Evolutionary conservation across 2,888 invertebrate genomes (phyloP).

Genomic region (Actias luna): DNA sequence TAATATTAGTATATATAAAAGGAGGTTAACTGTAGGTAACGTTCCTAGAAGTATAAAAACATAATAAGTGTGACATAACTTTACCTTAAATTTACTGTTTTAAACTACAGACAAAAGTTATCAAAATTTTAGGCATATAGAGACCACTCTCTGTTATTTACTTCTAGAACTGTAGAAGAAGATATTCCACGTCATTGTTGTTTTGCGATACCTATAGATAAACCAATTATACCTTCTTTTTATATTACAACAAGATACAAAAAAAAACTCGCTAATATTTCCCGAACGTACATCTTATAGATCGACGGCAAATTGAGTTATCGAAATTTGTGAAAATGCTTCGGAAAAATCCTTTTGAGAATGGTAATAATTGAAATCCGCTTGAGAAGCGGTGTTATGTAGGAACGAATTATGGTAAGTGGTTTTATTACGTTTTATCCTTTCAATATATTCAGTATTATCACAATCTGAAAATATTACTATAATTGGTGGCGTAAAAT

Average conservation of each 20-base stretch:
- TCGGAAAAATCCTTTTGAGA: conserved; percentile 4
- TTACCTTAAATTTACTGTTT: too few species aligned
- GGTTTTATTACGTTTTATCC: neutral
- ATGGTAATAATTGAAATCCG: neutral
- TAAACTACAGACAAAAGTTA: too few species aligned
- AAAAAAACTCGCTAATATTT: neutral
- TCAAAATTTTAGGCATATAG: neutral
- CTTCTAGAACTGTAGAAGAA: neutral
- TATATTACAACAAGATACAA: neutral
- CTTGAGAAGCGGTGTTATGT: conserved; percentile 3
- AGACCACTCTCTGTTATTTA: neutral
- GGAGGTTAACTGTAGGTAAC: too few species aligned
- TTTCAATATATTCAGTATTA: neutral
- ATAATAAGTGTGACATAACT: too few species aligned
- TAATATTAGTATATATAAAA: too few species aligned
- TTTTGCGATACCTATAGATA: neutral
- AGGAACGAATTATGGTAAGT: neutral
- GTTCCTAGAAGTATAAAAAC: too few species aligned
- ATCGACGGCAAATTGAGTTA: conserved; percentile 3
- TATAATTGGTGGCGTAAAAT: neutral
- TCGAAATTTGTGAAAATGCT: neutral
- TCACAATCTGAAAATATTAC: neutral
- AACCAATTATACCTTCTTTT: neutral
- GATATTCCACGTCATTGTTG: neutral
- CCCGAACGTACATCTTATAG: neutral